phyloP scores from a whole-genome alignment of 2,888 invertebrate genomes.

The Eutolmus rufibarbis region DNA sequence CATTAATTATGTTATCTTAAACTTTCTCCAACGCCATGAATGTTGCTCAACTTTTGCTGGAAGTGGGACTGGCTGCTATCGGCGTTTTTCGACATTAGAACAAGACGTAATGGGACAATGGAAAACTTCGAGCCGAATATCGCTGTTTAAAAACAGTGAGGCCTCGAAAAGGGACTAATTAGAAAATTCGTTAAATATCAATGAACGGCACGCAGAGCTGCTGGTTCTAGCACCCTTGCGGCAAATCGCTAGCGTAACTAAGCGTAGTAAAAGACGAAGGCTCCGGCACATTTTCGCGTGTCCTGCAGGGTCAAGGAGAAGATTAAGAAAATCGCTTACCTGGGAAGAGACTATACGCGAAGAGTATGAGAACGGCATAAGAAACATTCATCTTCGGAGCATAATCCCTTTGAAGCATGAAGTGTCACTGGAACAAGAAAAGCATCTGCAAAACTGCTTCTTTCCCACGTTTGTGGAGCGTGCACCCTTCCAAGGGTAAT shows the following conservation, averaged over 20 bases:
- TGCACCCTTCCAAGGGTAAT: not conserved
- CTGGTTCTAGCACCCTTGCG: not conserved
- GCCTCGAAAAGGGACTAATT: not conserved
- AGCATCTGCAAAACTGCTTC: not conserved
- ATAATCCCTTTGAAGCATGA: slow-evolving; percentile 55
- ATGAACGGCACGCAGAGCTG: not conserved
- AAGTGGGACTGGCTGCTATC: not conserved
- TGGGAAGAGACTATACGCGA: slow-evolving; percentile 54
- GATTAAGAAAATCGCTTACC: slow-evolving; percentile 48
- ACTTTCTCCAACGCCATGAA: slow-evolving; percentile 38
- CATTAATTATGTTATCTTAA: slow-evolving; percentile 43
- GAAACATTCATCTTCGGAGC: slow-evolving; percentile 60
- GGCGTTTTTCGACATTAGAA: not conserved
- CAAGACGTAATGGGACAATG: slow-evolving; percentile 13
- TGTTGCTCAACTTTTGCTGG: slow-evolving; percentile 28
- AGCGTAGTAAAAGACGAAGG: not conserved
- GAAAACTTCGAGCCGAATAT: not conserved
- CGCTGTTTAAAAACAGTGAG: not conserved
- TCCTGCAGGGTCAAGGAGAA: not conserved
- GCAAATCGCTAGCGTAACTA: not conserved
- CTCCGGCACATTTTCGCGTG: not conserved
- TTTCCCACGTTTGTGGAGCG: not conserved
- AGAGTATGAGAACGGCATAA: slow-evolving; percentile 57
- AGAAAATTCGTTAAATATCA: not conserved
- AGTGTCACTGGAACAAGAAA: slow-evolving; percentile 20